Evolutionary conservation across 2,888 invertebrate species (phyloP).

Genomic region (Nasonia oneida): DNA sequence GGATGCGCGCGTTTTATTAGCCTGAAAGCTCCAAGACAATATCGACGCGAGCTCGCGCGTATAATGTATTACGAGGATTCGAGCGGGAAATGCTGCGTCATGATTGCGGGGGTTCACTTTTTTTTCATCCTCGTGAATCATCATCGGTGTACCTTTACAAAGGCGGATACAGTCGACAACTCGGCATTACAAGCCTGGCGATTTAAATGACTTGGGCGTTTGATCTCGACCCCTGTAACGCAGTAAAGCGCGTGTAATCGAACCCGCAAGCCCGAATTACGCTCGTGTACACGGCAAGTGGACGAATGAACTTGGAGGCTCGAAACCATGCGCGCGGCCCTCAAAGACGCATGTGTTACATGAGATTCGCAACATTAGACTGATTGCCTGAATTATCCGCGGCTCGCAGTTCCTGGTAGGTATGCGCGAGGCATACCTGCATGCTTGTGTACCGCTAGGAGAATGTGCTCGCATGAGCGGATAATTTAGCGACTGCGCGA

Average conservation of each 20-base stretch:
- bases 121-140: not conserved
- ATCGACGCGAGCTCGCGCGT: constrained; percentile 44
- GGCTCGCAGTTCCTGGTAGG: constrained; percentile 66
- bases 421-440: not conserved
- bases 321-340: not conserved
- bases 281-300: not conserved
- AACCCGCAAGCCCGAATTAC: not conserved
- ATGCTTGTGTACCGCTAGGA: not conserved
- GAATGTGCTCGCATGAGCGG: not conserved
- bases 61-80: not conserved
- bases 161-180: not conserved
- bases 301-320: not conserved
- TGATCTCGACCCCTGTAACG: constrained; percentile 37
- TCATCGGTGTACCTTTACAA: not conserved
- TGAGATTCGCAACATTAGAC: constrained; percentile 76
- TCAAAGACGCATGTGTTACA: not conserved
- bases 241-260: not conserved
- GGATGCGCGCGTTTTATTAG: constrained; percentile 44
- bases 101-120: constrained; percentile 46
- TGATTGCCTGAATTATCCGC: constrained; percentile 79
- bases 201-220: constrained; percentile 10
- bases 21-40: constrained; percentile 51
- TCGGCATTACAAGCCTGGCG: not conserved
- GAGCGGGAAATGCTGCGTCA: constrained; percentile 52
- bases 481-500: too few species aligned